These are phyloP conservation scores for Palaemon carinicauda DNA, from an alignment of 1,140 invertebrate genomes.

Conservation along the genomic window DNA sequence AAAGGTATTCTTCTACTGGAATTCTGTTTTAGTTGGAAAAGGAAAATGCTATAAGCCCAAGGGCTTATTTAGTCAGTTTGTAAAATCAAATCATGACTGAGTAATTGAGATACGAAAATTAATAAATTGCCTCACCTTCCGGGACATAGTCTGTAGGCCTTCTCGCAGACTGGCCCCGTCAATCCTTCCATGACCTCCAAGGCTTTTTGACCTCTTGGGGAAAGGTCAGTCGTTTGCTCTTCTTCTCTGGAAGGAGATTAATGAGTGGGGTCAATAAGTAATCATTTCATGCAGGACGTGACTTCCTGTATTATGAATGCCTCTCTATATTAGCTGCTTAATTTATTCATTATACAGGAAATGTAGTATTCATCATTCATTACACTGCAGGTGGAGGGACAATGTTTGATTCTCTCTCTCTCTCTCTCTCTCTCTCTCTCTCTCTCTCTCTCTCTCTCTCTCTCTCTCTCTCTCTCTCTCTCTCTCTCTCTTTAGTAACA, in stretches of 20 bases:
- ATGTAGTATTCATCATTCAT: not conserved
- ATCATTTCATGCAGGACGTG: not conserved
- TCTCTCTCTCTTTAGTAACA: too few relatives aligned
- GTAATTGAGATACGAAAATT: not conserved
- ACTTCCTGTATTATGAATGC: not conserved
- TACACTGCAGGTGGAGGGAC: not conserved
- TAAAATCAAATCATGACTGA: not conserved
- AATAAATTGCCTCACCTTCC: not conserved
- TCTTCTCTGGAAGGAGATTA: not conserved
- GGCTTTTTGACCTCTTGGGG: not conserved
- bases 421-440: not conserved
- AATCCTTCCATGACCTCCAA: not conserved
- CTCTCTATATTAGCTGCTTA: not conserved
- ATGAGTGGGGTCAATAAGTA: not conserved
- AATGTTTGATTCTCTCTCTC: not conserved
- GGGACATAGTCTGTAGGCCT: constrained; percentile 23
- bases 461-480: not conserved
- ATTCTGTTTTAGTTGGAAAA: too few relatives aligned
- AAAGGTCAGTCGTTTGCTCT: not conserved
- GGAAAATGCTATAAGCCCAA: too few relatives aligned
- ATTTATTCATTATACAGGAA: not conserved
- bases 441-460: not conserved
- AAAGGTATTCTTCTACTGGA: too few relatives aligned
- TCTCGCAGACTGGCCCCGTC: constrained; percentile 23
- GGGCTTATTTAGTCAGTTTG: too few relatives aligned